A percentile compares a stretch with the other conserved stretches of the same genome.
Evolutionary conservation across 2,797 vertebrate species (phyloP).

Genomic region (Acanthopagrus latus): DNA sequence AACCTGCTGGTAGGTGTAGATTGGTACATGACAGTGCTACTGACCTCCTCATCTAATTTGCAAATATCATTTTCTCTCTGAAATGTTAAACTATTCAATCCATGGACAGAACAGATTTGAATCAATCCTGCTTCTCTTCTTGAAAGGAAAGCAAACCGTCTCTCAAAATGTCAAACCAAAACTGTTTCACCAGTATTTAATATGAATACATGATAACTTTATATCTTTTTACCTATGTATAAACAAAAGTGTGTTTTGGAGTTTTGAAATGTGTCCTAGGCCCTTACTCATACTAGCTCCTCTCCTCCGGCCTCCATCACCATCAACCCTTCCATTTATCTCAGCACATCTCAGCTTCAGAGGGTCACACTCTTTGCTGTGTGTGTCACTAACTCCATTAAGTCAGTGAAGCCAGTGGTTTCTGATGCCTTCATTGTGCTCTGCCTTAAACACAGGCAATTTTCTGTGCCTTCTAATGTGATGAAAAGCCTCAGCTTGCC

Average conservation of each 20-base stretch:
- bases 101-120: background rate
- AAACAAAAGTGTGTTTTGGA: background rate
- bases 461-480: slow-evolving; percentile 10
- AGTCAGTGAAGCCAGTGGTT: background rate
- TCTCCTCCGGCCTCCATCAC: background rate
- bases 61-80: background rate
- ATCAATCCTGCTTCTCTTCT: background rate
- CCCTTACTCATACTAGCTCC: background rate
- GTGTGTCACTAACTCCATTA: background rate
- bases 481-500: slow-evolving; percentile 1
- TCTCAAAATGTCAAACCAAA: background rate
- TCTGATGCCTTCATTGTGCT: background rate
- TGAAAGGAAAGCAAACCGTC: background rate
- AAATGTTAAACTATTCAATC: background rate
- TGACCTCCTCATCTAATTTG: background rate
- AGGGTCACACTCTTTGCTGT: background rate
- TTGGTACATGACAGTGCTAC: background rate
- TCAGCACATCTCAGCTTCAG: background rate
- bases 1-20: background rate
- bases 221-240: background rate
- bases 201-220: too few species aligned
- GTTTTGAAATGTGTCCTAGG: too few species aligned
- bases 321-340: background rate
- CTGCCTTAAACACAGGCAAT: slow-evolving; percentile 1
- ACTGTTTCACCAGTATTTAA: background rate